Conservation (phyloP, 2,888 invertebrate genomes). For the Meteorus colon region DNA sequence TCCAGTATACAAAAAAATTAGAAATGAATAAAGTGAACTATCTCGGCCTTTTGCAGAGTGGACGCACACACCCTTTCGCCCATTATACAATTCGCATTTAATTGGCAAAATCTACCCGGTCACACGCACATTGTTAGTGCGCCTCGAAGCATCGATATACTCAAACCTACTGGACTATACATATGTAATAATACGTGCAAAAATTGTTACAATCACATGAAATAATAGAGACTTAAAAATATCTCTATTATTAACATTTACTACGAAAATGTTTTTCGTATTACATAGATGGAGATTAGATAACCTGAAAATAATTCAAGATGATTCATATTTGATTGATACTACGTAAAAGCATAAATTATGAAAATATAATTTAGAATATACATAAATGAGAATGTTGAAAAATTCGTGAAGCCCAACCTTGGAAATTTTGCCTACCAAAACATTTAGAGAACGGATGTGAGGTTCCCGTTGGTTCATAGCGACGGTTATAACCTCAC, state of each 20-base stretch:
- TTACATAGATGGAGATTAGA: too few relatives aligned
- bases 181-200: slow-evolving; percentile 50
- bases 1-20: neutral
- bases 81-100: slow-evolving; percentile 50
- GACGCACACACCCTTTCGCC: slow-evolving; percentile 58
- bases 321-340: too few relatives aligned
- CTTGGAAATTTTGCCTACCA: slow-evolving; percentile 48
- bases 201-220: slow-evolving; percentile 65
- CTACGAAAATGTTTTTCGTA: too few relatives aligned
- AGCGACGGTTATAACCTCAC: slow-evolving; percentile 61
- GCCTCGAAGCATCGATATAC: slow-evolving; percentile 67
- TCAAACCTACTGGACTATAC: slow-evolving; percentile 51
- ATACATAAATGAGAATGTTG: too few relatives aligned
- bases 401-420: slow-evolving; percentile 37
- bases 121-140: slow-evolving; percentile 72
- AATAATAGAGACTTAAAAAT: slow-evolving; percentile 46
- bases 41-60: neutral
- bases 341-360: too few relatives aligned
- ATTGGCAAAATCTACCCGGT: slow-evolving; percentile 71
- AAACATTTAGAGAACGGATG: slow-evolving; percentile 67
- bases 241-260: too few relatives aligned
- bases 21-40: neutral
- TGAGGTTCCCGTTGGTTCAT: slow-evolving; percentile 57
- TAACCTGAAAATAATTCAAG: too few relatives aligned
- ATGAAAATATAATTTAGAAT: too few relatives aligned